Conservation (phyloP, 2,113 vertebrate genomes). For the Atlantisia rogersi region DNA sequence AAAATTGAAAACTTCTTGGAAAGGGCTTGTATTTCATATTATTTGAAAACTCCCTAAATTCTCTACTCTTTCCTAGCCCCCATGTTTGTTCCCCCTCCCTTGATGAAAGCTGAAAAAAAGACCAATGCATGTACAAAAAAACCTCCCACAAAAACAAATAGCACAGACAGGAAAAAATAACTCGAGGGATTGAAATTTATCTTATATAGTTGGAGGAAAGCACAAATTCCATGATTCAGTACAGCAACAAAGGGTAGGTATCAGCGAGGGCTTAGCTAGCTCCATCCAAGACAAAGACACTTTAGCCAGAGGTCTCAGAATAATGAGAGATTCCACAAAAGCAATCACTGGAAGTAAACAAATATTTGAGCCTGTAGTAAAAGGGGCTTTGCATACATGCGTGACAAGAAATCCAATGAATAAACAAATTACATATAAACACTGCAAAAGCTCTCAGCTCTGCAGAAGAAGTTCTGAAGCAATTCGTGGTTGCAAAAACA, state of each 20-base stretch:
- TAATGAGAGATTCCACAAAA: conserved; percentile 30
- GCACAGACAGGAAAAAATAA: background rate
- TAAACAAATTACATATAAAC: conserved; percentile 15
- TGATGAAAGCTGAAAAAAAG: background rate
- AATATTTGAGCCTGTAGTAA: conserved; percentile 29
- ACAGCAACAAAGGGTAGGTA: background rate
- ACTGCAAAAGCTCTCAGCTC: background rate
- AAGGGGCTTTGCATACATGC: conserved; percentile 2
- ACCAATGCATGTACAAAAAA: background rate
- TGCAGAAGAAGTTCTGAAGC: background rate
- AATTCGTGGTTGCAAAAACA: background rate
- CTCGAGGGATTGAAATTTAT: background rate
- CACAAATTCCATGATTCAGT: background rate
- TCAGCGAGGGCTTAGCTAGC: background rate
- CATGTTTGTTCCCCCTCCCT: background rate
- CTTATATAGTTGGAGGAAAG: background rate
- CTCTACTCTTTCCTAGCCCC: background rate
- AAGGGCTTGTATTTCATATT: background rate
- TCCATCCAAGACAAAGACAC: conserved; percentile 34
- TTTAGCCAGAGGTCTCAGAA: conserved; percentile 12
- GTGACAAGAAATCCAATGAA: conserved; percentile 31
- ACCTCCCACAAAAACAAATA: background rate
- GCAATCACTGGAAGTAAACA: conserved; percentile 12
- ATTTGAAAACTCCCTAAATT: background rate
- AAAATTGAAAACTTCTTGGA: background rate